Conservation (phyloP, 2,113 vertebrate genomes). For the Mus pahari region DNA sequence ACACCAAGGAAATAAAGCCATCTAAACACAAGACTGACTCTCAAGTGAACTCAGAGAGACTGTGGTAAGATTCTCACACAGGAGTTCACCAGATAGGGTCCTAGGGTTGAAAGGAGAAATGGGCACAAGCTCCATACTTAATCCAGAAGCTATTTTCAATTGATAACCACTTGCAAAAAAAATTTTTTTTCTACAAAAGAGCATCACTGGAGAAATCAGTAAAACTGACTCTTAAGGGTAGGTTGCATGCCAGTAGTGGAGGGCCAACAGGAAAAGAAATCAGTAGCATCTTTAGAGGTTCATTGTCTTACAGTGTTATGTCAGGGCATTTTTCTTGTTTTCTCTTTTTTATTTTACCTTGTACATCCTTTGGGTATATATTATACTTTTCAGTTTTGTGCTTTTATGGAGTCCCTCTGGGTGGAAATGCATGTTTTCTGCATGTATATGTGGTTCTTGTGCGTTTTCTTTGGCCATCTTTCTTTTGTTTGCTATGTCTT, state of each 20-base stretch:
- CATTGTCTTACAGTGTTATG: neutral
- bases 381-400: neutral
- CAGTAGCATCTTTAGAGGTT: neutral
- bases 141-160: neutral
- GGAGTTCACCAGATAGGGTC: neutral
- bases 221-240: neutral
- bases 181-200: neutral
- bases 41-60: neutral
- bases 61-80: neutral
- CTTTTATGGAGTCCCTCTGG: neutral
- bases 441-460: neutral
- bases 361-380: too few relatives aligned
- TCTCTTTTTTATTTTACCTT: neutral
- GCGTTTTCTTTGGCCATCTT: neutral
- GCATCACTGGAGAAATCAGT: neutral
- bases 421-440: neutral
- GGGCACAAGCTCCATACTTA: neutral
- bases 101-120: neutral
- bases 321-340: neutral
- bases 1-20: neutral
- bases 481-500: neutral
- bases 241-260: neutral
- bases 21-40: neutral
- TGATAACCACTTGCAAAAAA: neutral
- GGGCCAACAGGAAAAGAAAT: neutral